Base-by-base conservation (phyloP, 2,797 vertebrate genomes). In the Ambastaia sidthimunki region DNA sequence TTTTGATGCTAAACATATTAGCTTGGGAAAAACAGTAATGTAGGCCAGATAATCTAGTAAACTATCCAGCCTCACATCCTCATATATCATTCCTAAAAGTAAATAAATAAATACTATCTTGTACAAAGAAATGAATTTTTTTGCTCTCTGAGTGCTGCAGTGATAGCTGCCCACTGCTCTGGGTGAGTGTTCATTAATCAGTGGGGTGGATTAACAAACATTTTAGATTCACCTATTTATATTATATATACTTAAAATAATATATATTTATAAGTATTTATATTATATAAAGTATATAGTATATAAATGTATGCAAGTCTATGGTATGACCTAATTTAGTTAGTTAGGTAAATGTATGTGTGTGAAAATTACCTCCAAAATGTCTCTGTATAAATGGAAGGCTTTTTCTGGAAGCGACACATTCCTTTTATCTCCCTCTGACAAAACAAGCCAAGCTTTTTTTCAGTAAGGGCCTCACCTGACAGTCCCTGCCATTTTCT, bases 401-500 rank as follows among this genome's bases (percentile, higher is more conserved):
- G 13, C 71, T 31, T 44, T 52, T 21, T 76, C 19, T 1, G 21
- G 18, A 19, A 55, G 11, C 1, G 7, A 4, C 7, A 1, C 19
- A 44, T 76, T 76, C 34, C 34, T 76, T 55, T 44, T 19, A 44
- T 67, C 50, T 76, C 60, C 28, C 18, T 41, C 11, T n/a, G 62
- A 55, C 19, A 54, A 9, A 66, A 18, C 34, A 19, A 25, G 10
- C 3, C 48, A 18, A 41, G 7, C 7, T 41, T 41, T 10, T 44
- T 76, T 80, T 68, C 67, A 71, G 59, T 48, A 71, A 78, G 71
- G 57, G 65, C 3, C 7, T 70, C 59, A 57, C 21, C 70, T 77
- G 80, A 82, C 78, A 84, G 87, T 85, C 10, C 41, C 78, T n/a
- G 74, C 71, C 87, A 76, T 88, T 91, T 91, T 80, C 67, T 28